Base-by-base conservation (phyloP, 2,888 invertebrate genomes). In the Chalcosyrphus nemorum region DNA sequence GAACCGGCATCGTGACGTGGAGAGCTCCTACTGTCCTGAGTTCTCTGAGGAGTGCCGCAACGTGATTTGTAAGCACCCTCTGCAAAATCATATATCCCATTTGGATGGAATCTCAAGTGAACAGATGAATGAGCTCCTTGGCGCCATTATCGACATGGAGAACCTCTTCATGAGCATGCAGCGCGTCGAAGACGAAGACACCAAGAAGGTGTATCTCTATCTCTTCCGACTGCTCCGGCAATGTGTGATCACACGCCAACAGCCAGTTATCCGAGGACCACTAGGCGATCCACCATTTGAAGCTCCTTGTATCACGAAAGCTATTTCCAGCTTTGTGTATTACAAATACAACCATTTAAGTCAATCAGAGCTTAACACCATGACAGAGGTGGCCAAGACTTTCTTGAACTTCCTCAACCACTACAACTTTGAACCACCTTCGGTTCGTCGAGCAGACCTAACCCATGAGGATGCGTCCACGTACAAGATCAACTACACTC, bases 241-340 rank as follows among this genome's bases (percentile, higher is more conserved):
- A 90, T 96, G 96, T 90, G 96, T 97, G 82, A 92, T 96, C 29
- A 95, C 95, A 2, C 93, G 95, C 88, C 94, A 95, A 15, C 94
- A 94, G 86, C 96, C 96, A 0, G 93, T 94, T 1, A 95, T 97
- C 78, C 96, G 96, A 88, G 96, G 95, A 0, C 95, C 96, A 0
- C 92, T 97, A 0, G 97, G 97, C 0, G 95, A 95, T 87, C 97
- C 97, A 0, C 97, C 97, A 0, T 98, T 97, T 91, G 97, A 98
- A 90, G 93, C 95, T 77, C 97, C 97, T 0, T 96, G 95, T 86
- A 97, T 98, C 88, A 95, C 96, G 3, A 96, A 97, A 90, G 97
- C 96, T n/a, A 95, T 97, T 68, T 96, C 95, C 35, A 97, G 97
- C 92, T 96, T 97, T 90, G 95, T 97, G 0, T 92, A 96, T 29